A percentile compares a stretch with the other conserved stretches of the same genome.
Evolutionary conservation across 1,140 invertebrate species (phyloP).

Genomic region (Danaus melanippus): DNA sequence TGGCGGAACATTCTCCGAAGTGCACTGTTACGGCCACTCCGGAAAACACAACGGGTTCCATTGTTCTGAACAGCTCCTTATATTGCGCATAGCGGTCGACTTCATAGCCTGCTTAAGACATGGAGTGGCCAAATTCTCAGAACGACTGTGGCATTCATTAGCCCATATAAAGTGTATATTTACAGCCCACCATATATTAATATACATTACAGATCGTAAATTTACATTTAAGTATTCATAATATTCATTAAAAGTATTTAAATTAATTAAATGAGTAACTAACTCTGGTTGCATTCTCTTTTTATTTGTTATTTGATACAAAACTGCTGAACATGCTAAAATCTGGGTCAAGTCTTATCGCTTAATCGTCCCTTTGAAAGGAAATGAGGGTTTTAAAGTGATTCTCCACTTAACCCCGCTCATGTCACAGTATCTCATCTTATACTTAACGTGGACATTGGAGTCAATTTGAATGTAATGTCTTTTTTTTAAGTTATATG

Average conservation of each 20-base stretch:
- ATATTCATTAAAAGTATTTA: background rate
- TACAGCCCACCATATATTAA: too few species aligned
- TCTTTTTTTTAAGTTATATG: too few species aligned
- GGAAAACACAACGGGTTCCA: constrained; percentile 49
- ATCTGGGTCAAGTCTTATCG: constrained; percentile 36
- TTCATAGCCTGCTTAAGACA: constrained; percentile 39
- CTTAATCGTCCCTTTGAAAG: constrained; percentile 15
- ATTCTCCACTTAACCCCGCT: too few species aligned
- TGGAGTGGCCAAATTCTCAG: constrained; percentile 53
- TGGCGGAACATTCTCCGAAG: constrained; percentile 58
- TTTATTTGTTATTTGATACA: constrained; percentile 1
- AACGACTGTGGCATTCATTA: constrained; percentile 56
- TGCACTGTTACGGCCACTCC: constrained; percentile 39
- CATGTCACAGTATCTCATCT: too few species aligned
- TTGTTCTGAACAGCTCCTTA: constrained; percentile 54
- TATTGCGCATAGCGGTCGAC: constrained; percentile 55
- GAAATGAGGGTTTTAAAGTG: too few species aligned
- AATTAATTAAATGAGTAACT: background rate
- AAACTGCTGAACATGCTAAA: constrained; percentile 10
- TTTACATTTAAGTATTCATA: constrained; percentile 2
- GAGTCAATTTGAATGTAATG: too few species aligned
- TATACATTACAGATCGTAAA: too few species aligned
- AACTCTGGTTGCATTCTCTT: background rate
- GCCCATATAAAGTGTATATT: constrained; percentile 13
- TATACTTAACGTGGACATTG: too few species aligned